Evolutionary conservation across 30 jellyfish, hydroid and myxozoan genomes (phyloP), one percentile per base, ranked within the genome.

Genomic region (Nemopilema nomurai): DNA sequence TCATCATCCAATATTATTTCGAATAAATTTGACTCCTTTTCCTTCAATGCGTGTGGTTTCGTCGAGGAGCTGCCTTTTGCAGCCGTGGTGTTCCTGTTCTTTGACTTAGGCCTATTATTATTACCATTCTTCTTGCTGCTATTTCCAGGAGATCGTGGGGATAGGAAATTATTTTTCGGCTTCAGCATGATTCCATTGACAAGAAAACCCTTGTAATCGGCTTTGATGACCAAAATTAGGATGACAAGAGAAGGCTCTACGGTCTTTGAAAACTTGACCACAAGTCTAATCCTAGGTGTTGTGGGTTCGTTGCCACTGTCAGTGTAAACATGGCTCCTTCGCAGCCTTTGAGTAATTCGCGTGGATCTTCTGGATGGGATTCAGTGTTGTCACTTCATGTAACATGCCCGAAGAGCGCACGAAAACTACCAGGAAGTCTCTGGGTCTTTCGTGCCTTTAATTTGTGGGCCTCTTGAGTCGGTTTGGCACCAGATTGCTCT

Each of bases 131-230:
- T 67, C 31, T 49, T 49, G 30, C 49, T 62, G 25, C 25, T 81
- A 29, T 49, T 81, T 29, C 50, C 30, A n/a, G 82, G 82, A 19
- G 90, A 81, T 65, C 51, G 67, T 30, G 90, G 90, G 4, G 76
- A 23, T 6, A 32, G 4, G 32, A 0, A 13, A 49, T 21, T 28
- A 52, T 29, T 49, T 16, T 71, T 80, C 1, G 89, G 89, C 65
- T 65, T 64, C 26, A 79, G 71, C 89, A 79, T 79, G 28, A 18
- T 79, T 72, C 52, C 30, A 19, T 63, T n/a, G 73, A 63, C 4
- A 8, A 63, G 4, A 41, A 41, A 3, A 41, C 57, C 57, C 57
- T 41, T 41, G 6, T 41, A 41, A 41, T 41, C 57, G 6, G 57
- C 57, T 13, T 13, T 41, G 57, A 13, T 41, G 9, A 13, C 13